Base-by-base conservation (phyloP, 2,888 invertebrate species). In the Nomada hirtipes region DNA sequence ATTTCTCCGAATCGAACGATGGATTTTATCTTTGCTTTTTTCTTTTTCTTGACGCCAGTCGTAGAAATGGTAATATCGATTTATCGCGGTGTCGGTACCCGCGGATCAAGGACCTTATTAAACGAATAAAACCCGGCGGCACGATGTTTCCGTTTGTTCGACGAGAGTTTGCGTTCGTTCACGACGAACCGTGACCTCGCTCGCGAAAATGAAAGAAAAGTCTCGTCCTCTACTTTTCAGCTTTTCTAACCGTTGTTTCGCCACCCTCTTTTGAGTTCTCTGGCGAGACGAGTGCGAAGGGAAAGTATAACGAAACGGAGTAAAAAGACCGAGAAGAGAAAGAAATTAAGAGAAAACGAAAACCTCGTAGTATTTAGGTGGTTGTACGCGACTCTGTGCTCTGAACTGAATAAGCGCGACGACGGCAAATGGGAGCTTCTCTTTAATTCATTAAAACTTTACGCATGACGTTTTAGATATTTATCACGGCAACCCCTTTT, bases 361-460 rank as follows among this genome's bases (percentile, higher is more conserved):
- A 26, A 67, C 26, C 57, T 29, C 23, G 52, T 47, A 50, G 73
- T 36, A 82, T 85, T 85, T 82, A 77, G 79, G 42, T 53, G 79
- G 73, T 36, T 47, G 68, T 53, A 47, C 76, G 83, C 79, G 75
- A 59, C 76, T 83, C 63, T 61, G 61, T 18, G 23, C 76, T 67
- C 73, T 63, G 75, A 77, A 75, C 83, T 85, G 85, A 86, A 85
- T 86, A 84, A 85, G 68, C 64, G 65, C 63, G 73, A 61, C 79
- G 68, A 84, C 80, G 74, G 70, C 71, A 68, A 75, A 72, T 75
- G 76, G 82, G 73, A 74, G 82, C 79, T 84, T 87, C 85, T 79
- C 84, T 77, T 90, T 88, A 89, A 90, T 90, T 90, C 89, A 90
- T 90, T 89, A 90, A 89, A 90, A 90, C 79, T 88, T 84, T 84